phyloP scores from a whole-genome alignment of 2,888 invertebrate genomes.

The Sacculina carcini region DNA sequence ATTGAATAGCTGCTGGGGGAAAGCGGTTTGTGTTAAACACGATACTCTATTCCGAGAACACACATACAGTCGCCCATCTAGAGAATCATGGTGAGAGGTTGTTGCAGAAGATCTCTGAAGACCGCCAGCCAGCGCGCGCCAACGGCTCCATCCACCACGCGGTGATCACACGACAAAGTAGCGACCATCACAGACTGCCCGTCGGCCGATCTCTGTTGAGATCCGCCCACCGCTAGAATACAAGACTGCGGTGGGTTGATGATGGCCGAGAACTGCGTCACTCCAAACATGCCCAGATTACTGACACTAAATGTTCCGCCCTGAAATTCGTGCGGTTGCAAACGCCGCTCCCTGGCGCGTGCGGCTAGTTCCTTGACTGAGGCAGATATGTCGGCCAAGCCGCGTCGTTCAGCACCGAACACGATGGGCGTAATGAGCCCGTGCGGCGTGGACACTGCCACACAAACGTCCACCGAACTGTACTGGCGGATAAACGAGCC shows the following conservation, averaged over 20 bases:
- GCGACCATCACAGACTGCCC: constrained; percentile 54
- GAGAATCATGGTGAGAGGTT: constrained; percentile 78
- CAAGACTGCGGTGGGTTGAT: constrained; percentile 89
- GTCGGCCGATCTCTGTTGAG: constrained; percentile 42
- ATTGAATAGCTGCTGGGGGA: no score
- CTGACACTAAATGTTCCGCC: constrained; percentile 86
- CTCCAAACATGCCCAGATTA: constrained; percentile 81
- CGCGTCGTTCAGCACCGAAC: constrained; percentile 67
- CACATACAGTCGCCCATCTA: constrained; percentile 26
- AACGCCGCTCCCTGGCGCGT: constrained; percentile 63
- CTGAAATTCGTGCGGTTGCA: constrained; percentile 72
- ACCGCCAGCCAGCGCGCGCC: constrained; percentile 85
- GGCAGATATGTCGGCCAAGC: constrained; percentile 51
- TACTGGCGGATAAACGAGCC: constrained; percentile 75
- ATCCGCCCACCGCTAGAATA: constrained; percentile 68
- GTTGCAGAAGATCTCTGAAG: constrained; percentile 65
- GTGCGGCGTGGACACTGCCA: constrained; percentile 81
- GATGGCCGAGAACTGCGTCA: constrained; percentile 69
- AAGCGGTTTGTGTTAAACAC: no score
- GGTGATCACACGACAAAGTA: constrained; percentile 86
- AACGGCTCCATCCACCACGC: constrained; percentile 91
- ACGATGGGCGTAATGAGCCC: constrained; percentile 94
- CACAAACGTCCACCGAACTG: constrained; percentile 73
- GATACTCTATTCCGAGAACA: no score
- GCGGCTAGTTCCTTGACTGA: constrained; percentile 51